A percentile compares a stretch with the other conserved stretches of the same genome.
phyloP scores from a whole-genome alignment of 2,113 vertebrate genomes.

The Xerus inauris region DNA sequence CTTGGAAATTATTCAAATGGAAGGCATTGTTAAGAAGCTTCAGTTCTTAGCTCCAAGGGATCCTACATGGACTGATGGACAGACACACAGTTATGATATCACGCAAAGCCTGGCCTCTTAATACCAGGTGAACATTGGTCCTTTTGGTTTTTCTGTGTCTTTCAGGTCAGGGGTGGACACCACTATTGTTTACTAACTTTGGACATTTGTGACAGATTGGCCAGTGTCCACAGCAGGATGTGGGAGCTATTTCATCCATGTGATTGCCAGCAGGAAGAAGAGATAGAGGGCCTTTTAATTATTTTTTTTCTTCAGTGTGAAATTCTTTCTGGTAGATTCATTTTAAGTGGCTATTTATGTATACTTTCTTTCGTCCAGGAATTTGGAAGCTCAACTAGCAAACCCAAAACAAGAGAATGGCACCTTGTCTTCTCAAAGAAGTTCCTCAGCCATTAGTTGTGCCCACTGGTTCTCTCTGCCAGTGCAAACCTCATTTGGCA shows the following conservation, averaged over 20 bases:
- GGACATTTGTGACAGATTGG: constrained; percentile 24
- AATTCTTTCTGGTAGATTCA: background rate
- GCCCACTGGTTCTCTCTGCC: background rate
- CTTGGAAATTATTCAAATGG: background rate
- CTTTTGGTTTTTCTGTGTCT: background rate
- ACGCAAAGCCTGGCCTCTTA: background rate
- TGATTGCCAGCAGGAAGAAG: background rate
- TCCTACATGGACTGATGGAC: background rate
- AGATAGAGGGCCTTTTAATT: background rate
- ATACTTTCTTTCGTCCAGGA: constrained; percentile 45
- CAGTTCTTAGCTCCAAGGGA: background rate
- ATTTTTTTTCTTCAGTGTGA: background rate
- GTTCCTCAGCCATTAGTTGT: background rate
- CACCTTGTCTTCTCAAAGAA: background rate
- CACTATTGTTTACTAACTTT: background rate
- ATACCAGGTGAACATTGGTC: background rate
- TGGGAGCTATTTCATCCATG: background rate
- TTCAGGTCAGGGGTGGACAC: constrained; percentile 6
- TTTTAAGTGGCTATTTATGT: constrained; percentile 23
- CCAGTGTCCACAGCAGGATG: background rate
- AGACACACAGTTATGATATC: background rate
- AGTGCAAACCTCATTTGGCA: background rate
- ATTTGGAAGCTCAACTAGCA: background rate
- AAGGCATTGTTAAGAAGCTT: background rate
- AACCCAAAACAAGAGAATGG: background rate